Evolutionary conservation across 2,797 vertebrate species (phyloP).

Genomic region (Eulemur rubriventer): DNA sequence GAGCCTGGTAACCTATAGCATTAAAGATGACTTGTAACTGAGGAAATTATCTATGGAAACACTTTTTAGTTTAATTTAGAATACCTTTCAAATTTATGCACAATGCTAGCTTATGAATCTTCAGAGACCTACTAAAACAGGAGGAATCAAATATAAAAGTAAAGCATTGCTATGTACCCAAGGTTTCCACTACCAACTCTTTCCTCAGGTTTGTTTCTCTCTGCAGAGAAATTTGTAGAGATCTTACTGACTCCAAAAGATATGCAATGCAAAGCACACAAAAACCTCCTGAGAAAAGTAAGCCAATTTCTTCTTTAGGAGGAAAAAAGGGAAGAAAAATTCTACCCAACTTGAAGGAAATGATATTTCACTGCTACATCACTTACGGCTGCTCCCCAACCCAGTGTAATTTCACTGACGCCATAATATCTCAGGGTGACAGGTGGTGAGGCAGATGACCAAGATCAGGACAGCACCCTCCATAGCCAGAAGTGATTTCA

Average conservation of each 20-base stretch:
- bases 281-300: not conserved
- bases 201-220: not conserved
- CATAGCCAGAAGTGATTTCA: not conserved
- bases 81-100: slow-evolving; percentile 14
- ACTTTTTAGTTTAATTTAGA: slow-evolving; percentile 40
- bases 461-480: not conserved
- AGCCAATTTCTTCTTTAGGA: slow-evolving; percentile 8
- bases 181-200: not conserved
- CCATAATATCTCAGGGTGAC: not conserved
- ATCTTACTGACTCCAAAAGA: not conserved
- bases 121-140: not conserved
- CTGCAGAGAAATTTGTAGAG: not conserved
- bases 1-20: not conserved
- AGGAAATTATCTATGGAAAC: slow-evolving; percentile 19
- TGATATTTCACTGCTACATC: not conserved
- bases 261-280: not conserved
- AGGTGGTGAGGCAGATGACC: not conserved
- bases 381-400: not conserved
- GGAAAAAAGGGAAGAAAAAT: not conserved
- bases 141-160: slow-evolving; percentile 4
- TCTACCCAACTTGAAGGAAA: not conserved
- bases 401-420: not conserved
- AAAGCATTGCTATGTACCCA: not conserved
- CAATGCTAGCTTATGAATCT: not conserved
- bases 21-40: not conserved